These are phyloP conservation scores for Drosophila tripunctata DNA, from an alignment of 2,888 invertebrate species.

Conservation along the genomic window DNA sequence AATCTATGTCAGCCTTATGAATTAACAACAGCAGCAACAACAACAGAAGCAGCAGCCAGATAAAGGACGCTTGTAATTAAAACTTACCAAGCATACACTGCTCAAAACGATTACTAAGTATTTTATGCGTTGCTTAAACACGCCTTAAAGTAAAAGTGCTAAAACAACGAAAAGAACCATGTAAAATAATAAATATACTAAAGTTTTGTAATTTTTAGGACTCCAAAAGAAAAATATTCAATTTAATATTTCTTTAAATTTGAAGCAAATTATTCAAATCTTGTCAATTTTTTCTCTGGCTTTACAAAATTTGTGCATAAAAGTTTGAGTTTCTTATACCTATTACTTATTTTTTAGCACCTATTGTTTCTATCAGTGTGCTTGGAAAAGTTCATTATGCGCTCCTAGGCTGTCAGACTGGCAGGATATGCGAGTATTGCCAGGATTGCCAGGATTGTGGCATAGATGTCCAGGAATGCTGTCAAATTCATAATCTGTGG, in stretches of 20 bases:
- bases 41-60: slow-evolving; percentile 10
- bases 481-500: slow-evolving; percentile 75
- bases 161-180: no score
- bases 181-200: no score
- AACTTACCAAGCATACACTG: slow-evolving; percentile 57
- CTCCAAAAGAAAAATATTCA: no score
- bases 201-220: no score
- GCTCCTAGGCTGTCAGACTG: slow-evolving; percentile 1
- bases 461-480: slow-evolving; percentile 42
- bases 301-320: no score
- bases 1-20: slow-evolving; percentile 55
- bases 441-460: slow-evolving; percentile 4
- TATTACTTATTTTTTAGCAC: no score
- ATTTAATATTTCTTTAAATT: no score
- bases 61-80: slow-evolving; percentile 65
- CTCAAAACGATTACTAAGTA: not conserved
- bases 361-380: slow-evolving; percentile 16
- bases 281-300: no score
- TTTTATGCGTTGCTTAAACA: no score
- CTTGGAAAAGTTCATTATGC: slow-evolving; percentile 72
- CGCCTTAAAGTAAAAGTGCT: no score
- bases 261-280: no score
- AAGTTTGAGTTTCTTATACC: no score
- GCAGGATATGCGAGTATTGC: not conserved
- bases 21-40: slow-evolving; percentile 54